Base-by-base conservation (phyloP, 2,888 invertebrate species). In the Lamellibrachia satsuma region DNA sequence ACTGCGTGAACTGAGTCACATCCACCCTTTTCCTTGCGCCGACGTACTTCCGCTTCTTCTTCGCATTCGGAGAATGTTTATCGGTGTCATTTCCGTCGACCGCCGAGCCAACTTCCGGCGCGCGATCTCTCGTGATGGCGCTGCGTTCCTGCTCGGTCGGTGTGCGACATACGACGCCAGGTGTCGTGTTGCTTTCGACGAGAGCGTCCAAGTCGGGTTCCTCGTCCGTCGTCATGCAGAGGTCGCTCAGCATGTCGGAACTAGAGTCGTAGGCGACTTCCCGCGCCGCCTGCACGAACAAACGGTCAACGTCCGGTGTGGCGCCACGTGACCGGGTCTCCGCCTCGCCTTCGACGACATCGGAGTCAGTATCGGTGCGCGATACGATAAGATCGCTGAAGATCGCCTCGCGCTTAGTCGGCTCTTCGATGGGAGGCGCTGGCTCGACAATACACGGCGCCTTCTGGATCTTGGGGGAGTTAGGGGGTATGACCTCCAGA, bases 191-290 rank as follows among this genome's bases (percentile, higher is more conserved):
- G 27, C 52, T 39, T 22, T 91, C 55, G 11, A 91, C 91, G 3
- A 91, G 57, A 7, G 52, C 91, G 91, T 91, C 91, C 55, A 91
- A 27, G 91, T 91, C 91, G 6, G 57, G 91, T 22, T 91, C 91
- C 55, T 91, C 91, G 91, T 91, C 91, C 11, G 91, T 91, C 91
- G 91, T 52, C 51, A 52, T 0, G 11, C 91, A 52, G 15, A 52
- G 15, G n/a, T 52, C 52, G 22, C 91, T 39, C 4, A 52, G 15
- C 15, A 91, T 15, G 22, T 91, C 91, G 15, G 91, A 91, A 3
- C 55, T 52, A 11, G 52, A 55, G 57, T 91, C 91, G 91, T 91
- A 91, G 39, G 91, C 9, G 11, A 39, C 9, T 11, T 39, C 52
- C 52, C n/a, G 52, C 11, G 52, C n/a, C 91, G 52, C 52, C 91